Conservation (phyloP, 2,797 vertebrate species). For the Argyrosomus regius region DNA sequence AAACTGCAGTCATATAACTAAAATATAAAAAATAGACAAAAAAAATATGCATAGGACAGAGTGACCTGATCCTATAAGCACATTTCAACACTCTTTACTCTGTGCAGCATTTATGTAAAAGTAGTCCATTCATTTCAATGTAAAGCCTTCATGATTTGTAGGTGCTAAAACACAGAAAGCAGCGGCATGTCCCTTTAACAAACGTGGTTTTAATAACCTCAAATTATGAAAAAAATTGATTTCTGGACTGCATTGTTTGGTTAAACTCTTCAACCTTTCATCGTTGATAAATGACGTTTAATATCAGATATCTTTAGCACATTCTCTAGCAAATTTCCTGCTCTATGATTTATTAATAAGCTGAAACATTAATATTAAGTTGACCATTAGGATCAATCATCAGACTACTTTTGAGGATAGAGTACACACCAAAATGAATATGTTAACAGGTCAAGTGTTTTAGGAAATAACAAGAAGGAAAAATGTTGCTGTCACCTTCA, state of each 20-base stretch:
- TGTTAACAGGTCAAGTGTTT: slow-evolving; percentile 4
- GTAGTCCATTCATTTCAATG: not conserved
- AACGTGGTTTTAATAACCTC: not conserved
- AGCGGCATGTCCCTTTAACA: not conserved
- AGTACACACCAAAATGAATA: not conserved
- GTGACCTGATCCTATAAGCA: not conserved
- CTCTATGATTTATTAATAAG: slow-evolving; percentile 12
- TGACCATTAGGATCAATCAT: slow-evolving; percentile 40
- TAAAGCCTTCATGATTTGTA: not conserved
- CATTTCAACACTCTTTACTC: not conserved
- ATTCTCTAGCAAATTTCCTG: slow-evolving; percentile 1
- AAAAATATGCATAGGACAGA: no score
- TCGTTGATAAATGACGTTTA: not conserved
- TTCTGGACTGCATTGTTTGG: not conserved
- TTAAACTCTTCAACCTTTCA: slow-evolving; percentile 12
- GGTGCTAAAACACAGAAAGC: not conserved
- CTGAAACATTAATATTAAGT: slow-evolving; percentile 4
- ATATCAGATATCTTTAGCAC: not conserved
- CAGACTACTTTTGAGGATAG: slow-evolving; percentile 8
- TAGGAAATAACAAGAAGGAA: slow-evolving; percentile 7
- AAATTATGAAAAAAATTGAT: not conserved
- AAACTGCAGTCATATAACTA: no score
- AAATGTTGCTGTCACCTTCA: not conserved
- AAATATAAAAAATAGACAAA: no score
- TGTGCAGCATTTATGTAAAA: not conserved